Percentiles rank a stretch among this genome's conserved stretches.
These are phyloP conservation scores for Graphium colonna DNA, from an alignment of 2,888 invertebrate genomes.

Conservation along the genomic window DNA sequence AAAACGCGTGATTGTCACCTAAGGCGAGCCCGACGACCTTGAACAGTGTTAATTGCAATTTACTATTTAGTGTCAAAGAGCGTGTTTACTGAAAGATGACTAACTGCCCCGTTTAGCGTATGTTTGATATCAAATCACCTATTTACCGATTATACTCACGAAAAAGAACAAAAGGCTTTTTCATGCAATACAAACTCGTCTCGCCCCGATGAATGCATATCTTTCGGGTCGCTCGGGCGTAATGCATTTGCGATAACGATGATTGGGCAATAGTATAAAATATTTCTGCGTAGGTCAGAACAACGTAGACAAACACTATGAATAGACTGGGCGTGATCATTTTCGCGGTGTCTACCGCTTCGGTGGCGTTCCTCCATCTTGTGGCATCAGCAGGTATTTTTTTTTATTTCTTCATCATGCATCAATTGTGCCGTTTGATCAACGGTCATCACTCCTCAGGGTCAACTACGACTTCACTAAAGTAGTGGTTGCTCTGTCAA, in stretches of 20 bases:
- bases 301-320: slow-evolving; percentile 21
- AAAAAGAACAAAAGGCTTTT: not conserved
- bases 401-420: not conserved
- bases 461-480: too few species aligned
- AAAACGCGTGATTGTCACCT: too few species aligned
- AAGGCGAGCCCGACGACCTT: too few species aligned
- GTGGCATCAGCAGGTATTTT: slow-evolving; percentile 20
- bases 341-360: slow-evolving; percentile 17
- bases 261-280: slow-evolving; percentile 34
- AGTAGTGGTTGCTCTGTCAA: not conserved
- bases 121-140: not conserved
- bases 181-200: slow-evolving; percentile 16
- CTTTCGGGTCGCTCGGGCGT: slow-evolving; percentile 41
- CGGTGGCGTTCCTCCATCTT: slow-evolving; percentile 11
- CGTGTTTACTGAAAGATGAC: too few species aligned
- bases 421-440: not conserved
- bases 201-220: slow-evolving; percentile 37
- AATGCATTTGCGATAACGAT: slow-evolving; percentile 34
- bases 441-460: too few species aligned
- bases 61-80: too few species aligned
- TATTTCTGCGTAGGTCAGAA: slow-evolving; percentile 17
- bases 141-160: not conserved
- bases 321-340: slow-evolving; percentile 9
- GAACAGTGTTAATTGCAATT: too few species aligned
- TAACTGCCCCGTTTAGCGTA: not conserved